Percentiles rank a stretch among this genome's conserved stretches.
These are phyloP conservation scores for Samia ricini DNA, from an alignment of 1,140 invertebrate species.

Conservation along the genomic window DNA sequence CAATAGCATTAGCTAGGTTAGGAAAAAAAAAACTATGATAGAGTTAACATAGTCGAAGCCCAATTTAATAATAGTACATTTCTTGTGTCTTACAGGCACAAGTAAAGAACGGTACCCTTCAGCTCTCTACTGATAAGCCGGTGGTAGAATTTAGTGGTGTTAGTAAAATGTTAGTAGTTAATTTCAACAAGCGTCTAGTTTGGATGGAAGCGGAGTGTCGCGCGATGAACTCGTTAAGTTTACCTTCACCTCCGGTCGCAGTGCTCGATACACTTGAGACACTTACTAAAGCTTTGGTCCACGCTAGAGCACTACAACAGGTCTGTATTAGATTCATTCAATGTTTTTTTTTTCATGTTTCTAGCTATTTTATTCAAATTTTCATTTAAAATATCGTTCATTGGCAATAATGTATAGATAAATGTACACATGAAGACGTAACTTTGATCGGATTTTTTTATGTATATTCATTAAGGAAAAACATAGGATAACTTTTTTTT, in stretches of 20 bases:
- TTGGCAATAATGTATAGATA: too few relatives aligned
- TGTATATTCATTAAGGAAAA: too few relatives aligned
- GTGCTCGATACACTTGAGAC: slow-evolving; percentile 78
- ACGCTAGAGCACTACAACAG: slow-evolving; percentile 91
- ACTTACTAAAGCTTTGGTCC: slow-evolving; percentile 87
- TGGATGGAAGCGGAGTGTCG: slow-evolving; percentile 83
- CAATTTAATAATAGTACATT: neutral
- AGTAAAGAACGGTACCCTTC: slow-evolving; percentile 70
- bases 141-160: slow-evolving; percentile 78
- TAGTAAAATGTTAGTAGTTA: slow-evolving; percentile 68
- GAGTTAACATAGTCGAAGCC: too few relatives aligned
- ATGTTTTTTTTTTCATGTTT: neutral
- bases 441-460: too few relatives aligned
- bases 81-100: slow-evolving; percentile 59
- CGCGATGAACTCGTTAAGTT: slow-evolving; percentile 89
- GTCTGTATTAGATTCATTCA: slow-evolving; percentile 55
- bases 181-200: slow-evolving; percentile 79
- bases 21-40: too few relatives aligned
- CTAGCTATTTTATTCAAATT: too few relatives aligned
- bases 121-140: slow-evolving; percentile 74
- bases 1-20: too few relatives aligned
- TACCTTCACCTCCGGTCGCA: slow-evolving; percentile 85
- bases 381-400: too few relatives aligned
- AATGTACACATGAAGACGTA: too few relatives aligned
- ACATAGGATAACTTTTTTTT: too few relatives aligned